Base-by-base conservation (phyloP, 2,113 vertebrate genomes). In the Tenrec ecaudatus region DNA sequence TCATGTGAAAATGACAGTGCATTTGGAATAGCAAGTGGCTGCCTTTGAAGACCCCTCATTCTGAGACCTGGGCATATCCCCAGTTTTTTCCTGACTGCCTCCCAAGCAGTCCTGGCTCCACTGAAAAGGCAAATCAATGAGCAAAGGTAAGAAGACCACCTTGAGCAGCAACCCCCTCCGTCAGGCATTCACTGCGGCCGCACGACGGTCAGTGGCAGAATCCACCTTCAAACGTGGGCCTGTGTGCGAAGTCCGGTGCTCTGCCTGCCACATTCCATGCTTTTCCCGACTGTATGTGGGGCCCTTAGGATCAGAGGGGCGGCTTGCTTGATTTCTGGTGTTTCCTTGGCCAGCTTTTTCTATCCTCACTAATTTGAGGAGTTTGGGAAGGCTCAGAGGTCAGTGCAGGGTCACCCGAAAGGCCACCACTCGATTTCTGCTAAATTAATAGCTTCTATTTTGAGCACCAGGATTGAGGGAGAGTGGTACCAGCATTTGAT, bases 381-480 rank as follows among this genome's bases (percentile, higher is more conserved):
- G 14, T 53, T 14, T 60, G 19, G 33, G 71, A 81, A 64, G 25
- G 80, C 38, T 58, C 62, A 60, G 40, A 57, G 60, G 47, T 82
- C 79, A 57, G 0, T 22, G 27, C 19, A 77, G 64, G 8, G 36
- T 36, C 62, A 29, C 82, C 31, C 20, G 43, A 85, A 93, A 91
- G 33, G 22, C 16, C 19, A 19, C 60, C 38, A 31, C 0, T 0
- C n/a, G 53, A 17, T 86, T 38, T 79, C 60, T 79, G 73, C 47
- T 78, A 82, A 95, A 73, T 68, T 69, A 64, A 40, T 62, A 38
- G 40, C 38, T 92, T 96, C 85, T 95, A 62, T 73, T 91, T 75
- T 90, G 73, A 93, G 79, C 43, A 69, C 6, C 1, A 31, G 58
- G 43, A 81, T 60, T 12, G 84, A 71, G 17, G 16, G 7, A 4